Evolutionary conservation across 2,888 invertebrate species (phyloP).

Genomic region (Formica aserva): DNA sequence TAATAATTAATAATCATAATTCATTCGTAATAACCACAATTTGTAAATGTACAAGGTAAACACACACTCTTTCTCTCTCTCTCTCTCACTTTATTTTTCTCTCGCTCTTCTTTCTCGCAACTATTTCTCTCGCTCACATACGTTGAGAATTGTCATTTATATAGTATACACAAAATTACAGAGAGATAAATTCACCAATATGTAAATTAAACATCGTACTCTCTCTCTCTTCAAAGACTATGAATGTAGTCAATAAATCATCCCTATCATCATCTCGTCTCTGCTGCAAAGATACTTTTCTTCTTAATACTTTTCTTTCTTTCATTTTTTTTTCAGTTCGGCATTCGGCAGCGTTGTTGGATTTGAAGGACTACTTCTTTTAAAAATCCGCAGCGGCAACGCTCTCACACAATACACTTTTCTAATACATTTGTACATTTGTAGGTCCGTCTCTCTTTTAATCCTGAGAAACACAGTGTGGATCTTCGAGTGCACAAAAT

Average conservation of each 20-base stretch:
- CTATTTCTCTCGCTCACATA: constrained; percentile 61
- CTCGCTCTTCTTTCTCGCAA: constrained; percentile 55
- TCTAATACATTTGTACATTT: constrained; percentile 71
- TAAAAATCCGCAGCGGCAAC: constrained; percentile 69
- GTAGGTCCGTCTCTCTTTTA: constrained; percentile 50
- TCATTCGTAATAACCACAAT: constrained; percentile 79
- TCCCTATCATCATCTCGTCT: constrained; percentile 78
- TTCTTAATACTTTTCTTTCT: constrained; percentile 67
- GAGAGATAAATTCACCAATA: constrained; percentile 77
- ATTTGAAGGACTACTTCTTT: constrained; percentile 80
- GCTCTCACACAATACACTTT: constrained; percentile 62
- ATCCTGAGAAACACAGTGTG: constrained; percentile 37
- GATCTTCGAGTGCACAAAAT: neutral
- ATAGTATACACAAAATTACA: constrained; percentile 74
- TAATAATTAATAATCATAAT: constrained; percentile 72
- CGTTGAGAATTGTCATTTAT: constrained; percentile 73
- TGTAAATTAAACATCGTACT: constrained; percentile 77
- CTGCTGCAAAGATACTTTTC: constrained; percentile 78
- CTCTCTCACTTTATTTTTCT: constrained; percentile 29
- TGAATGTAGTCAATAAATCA: constrained; percentile 83
- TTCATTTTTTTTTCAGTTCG: constrained; percentile 65
- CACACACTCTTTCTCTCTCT: constrained; percentile 64
- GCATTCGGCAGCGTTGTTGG: constrained; percentile 81
- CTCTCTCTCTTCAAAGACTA: constrained; percentile 76
- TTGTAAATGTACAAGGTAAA: constrained; percentile 81